phyloP scores from a whole-genome alignment of 92 coral and sea anemone species.

The Desmophyllum pertusum region DNA sequence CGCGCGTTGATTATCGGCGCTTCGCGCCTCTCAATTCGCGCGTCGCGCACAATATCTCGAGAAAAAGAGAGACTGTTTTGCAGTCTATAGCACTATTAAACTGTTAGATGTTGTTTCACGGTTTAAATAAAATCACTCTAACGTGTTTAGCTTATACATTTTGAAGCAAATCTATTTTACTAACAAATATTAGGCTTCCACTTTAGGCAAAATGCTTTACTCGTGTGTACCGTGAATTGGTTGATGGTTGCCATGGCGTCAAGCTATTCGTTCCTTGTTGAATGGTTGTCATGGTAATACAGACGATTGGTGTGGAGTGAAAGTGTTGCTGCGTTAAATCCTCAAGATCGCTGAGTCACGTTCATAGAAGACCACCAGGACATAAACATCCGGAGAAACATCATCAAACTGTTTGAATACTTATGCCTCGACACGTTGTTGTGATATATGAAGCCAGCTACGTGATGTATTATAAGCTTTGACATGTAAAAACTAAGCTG shows the following conservation, averaged over 20 bases:
- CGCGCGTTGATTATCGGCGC: too few species aligned
- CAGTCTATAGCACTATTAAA: too few species aligned
- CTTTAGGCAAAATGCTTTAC: background rate
- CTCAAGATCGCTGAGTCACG: background rate
- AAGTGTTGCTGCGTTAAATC: background rate
- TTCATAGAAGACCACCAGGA: background rate
- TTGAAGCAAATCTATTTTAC: too few species aligned
- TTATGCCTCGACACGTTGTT: background rate
- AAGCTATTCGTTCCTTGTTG: background rate
- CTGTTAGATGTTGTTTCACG: too few species aligned
- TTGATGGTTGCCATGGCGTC: background rate
- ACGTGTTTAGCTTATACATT: too few species aligned
- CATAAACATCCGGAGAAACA: conserved; percentile 30
- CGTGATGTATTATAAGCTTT: background rate
- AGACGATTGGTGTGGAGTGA: background rate
- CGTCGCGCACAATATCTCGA: too few species aligned
- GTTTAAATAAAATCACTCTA: too few species aligned
- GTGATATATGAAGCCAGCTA: background rate
- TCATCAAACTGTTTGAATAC: conserved; percentile 1
- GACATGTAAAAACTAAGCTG: background rate
- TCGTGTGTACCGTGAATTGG: background rate
- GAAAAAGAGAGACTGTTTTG: too few species aligned
- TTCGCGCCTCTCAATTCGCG: too few species aligned
- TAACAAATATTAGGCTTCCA: too few species aligned
- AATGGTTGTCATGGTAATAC: background rate